Evolutionary conservation across 2,113 vertebrate species (phyloP).

Genomic region (Phoxinus phoxinus): DNA sequence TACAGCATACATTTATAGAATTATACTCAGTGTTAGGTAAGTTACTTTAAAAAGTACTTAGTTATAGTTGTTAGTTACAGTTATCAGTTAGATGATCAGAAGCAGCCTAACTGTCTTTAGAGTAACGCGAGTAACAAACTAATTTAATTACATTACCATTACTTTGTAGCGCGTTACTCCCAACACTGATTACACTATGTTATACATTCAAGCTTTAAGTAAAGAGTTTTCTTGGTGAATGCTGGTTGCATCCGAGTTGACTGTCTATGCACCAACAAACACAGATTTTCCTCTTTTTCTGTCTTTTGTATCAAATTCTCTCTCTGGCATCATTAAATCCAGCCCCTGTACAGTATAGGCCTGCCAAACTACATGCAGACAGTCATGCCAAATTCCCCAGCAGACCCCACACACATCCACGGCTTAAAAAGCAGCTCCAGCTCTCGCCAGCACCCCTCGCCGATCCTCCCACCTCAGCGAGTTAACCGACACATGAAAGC

Average conservation of each 20-base stretch:
- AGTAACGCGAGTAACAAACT: too few species aligned
- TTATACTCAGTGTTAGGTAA: too few species aligned
- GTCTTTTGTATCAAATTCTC: slow-evolving; percentile 5
- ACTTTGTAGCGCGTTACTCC: too few species aligned
- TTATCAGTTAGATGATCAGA: too few species aligned
- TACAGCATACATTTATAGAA: too few species aligned
- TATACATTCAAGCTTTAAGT: background rate
- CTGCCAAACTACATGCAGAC: slow-evolving; percentile 47
- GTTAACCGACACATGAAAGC: slow-evolving; percentile 45
- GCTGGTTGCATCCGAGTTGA: background rate
- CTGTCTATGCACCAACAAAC: background rate
- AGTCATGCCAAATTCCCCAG: slow-evolving; percentile 41
- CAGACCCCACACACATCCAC: slow-evolving; percentile 44
- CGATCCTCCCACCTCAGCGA: slow-evolving; percentile 36
- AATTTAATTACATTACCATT: too few species aligned
- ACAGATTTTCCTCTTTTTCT: background rate
- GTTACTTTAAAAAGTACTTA: too few species aligned
- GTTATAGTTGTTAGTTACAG: too few species aligned
- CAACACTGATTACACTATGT: background rate
- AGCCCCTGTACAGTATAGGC: slow-evolving; percentile 23
- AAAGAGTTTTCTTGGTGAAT: background rate
- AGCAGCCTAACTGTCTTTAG: too few species aligned
- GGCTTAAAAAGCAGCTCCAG: slow-evolving; percentile 17
- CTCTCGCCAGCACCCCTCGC: slow-evolving; percentile 16
- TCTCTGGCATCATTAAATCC: slow-evolving; percentile 39